Evolutionary conservation across 2,113 vertebrate genomes (phyloP), one percentile per base, ranked within the genome.

Genomic region (Balaeniceps rex): DNA sequence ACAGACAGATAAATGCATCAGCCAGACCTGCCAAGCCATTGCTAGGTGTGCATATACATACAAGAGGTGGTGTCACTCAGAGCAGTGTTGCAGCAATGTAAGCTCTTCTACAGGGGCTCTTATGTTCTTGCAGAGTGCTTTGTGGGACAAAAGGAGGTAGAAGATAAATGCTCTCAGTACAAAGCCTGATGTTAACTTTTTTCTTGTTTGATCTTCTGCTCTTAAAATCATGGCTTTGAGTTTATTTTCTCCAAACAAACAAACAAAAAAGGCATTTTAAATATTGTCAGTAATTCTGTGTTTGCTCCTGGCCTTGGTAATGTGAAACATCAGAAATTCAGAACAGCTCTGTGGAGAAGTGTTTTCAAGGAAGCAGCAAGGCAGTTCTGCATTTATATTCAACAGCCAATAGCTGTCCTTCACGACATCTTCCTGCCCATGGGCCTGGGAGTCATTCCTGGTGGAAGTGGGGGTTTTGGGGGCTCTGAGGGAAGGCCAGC

Each of bases 1-100:
- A 7, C 24, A 61, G n/a, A 63, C 3, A 2, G 42, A n/a, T 22
- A 42, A 40, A 40, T 0, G 2, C 46, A 60, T 23, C 26, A 82
- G 70, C 57, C 34, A 34, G 66, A 57, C 33, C 61, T 64, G 22
- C 19, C 10, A 33, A 57, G 54, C 60, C 24, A 4, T 49, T 49
- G 34, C 66, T 25, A 8, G 25, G 25, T 36, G 44, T 52, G 34
- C 15, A 6, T 19, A 29, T 34, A 23, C 5, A 0, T 38, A 19
- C 16, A 33, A 24, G 47, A 55, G 60, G 36, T 40, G 14, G 0
- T 38, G 60, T 57, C 15, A 4, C 36, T n/a, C 29, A 17, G 57
- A 71, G 68, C 19, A 16, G 42, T 36, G 14, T 23, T 29, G 68
- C 55, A 75, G 79, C 55, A 34, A 2, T 9, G 34, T 38, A 19